Conservation (phyloP, 2,888 invertebrate genomes). For the Thera britannica region DNA sequence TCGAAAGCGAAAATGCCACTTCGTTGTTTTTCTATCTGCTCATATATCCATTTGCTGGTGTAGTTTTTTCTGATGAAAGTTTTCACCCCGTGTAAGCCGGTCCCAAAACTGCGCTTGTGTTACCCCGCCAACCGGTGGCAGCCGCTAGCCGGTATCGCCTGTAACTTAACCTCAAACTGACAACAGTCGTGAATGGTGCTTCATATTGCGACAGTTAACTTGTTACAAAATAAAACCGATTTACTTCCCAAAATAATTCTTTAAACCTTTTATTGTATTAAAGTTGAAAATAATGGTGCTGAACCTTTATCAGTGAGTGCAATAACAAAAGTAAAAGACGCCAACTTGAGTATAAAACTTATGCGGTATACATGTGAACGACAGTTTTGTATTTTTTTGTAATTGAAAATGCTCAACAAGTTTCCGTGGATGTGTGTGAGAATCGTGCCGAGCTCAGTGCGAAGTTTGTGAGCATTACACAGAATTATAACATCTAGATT, state of each 20-base stretch:
- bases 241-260: conserved; percentile 1
- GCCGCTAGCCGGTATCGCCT: conserved; percentile 79
- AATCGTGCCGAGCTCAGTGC: conserved; percentile 41
- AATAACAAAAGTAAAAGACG: conserved; percentile 50
- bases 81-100: conserved; percentile 67
- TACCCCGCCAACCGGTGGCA: conserved; percentile 67
- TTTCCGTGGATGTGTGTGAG: conserved; percentile 55
- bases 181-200: conserved; percentile 80
- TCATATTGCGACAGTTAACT: conserved; percentile 73
- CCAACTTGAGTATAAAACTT: conserved; percentile 38
- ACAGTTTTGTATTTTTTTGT: conserved; percentile 46
- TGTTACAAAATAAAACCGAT: conserved; percentile 54
- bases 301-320: conserved; percentile 49
- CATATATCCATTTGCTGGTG: not conserved
- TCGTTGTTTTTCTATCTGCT: not conserved
- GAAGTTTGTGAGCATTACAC: conserved; percentile 46
- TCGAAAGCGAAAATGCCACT: not conserved
- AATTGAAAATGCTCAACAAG: conserved; percentile 51
- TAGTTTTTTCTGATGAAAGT: conserved; percentile 6
- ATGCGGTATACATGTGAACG: conserved; percentile 47
- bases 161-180: conserved; percentile 84
- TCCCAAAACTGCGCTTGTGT: conserved; percentile 64
- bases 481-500: conserved; percentile 30
- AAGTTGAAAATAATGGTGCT: conserved; percentile 38
- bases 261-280: not conserved